phyloP scores from a whole-genome alignment of 2,113 vertebrate genomes.

The Xenopus borealis region DNA sequence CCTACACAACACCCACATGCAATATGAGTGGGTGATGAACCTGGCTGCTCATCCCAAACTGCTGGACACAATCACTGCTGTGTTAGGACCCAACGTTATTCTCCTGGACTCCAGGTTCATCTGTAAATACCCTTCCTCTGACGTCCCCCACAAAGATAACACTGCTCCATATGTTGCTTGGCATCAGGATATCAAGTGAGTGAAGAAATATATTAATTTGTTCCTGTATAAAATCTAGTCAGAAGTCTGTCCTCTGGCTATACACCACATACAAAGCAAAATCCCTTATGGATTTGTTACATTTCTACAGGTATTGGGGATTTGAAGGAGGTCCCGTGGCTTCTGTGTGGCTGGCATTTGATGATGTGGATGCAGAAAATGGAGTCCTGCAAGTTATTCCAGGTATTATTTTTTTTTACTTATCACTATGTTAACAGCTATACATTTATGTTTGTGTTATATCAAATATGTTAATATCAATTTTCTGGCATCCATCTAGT shows the following conservation, averaged over 20 bases:
- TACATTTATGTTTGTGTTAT: no score
- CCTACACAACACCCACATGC: constrained; percentile 71
- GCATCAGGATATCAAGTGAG: constrained; percentile 76
- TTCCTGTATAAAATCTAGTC: neutral
- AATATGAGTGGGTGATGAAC: constrained; percentile 66
- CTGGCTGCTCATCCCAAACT: constrained; percentile 62
- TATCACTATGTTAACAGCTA: no score
- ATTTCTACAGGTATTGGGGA: constrained; percentile 68
- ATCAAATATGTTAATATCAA: no score
- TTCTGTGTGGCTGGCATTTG: constrained; percentile 73
- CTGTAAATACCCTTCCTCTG: constrained; percentile 68
- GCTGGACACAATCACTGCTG: constrained; percentile 54
- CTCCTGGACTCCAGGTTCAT: constrained; percentile 76
- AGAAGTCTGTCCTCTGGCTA: neutral
- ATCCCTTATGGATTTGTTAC: neutral
- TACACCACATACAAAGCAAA: no score
- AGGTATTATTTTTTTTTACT: constrained; percentile 55
- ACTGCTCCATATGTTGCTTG: constrained; percentile 69
- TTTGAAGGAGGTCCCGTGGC: constrained; percentile 69
- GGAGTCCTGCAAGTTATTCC: constrained; percentile 72
- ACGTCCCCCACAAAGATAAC: constrained; percentile 34
- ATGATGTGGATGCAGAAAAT: constrained; percentile 68
- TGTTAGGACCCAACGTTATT: constrained; percentile 66
- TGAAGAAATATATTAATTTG: neutral
- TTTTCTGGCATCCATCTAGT: neutral